Evolutionary conservation across 1,140 invertebrate genomes (phyloP).

Genomic region (Sesamia nonagrioides): DNA sequence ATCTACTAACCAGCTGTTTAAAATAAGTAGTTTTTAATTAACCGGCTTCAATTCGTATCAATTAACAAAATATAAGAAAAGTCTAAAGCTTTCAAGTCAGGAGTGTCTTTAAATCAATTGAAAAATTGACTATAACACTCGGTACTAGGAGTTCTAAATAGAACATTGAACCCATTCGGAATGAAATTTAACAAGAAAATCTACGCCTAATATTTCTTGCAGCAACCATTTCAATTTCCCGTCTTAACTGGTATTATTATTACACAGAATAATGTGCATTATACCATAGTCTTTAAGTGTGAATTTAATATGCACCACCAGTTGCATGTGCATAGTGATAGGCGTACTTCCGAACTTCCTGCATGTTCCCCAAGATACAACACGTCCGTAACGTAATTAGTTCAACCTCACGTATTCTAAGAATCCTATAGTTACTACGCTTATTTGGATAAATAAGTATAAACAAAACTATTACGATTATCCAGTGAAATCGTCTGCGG

Average conservation of each 20-base stretch:
- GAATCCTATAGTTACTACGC: slow-evolving; percentile 51
- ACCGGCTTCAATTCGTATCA: too few relatives aligned
- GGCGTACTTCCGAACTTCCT: slow-evolving; percentile 58
- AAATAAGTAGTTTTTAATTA: too few relatives aligned
- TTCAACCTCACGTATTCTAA: slow-evolving; percentile 65
- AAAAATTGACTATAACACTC: too few relatives aligned
- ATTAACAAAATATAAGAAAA: too few relatives aligned
- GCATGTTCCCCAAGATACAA: slow-evolving; percentile 62
- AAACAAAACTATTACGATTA: slow-evolving; percentile 1
- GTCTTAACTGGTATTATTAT: neutral
- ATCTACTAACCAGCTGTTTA: neutral
- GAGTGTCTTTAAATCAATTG: too few relatives aligned
- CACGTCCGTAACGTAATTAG: slow-evolving; percentile 70
- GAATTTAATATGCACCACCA: slow-evolving; percentile 10
- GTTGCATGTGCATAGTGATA: slow-evolving; percentile 49
- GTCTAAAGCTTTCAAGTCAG: too few relatives aligned
- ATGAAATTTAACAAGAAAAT: too few relatives aligned
- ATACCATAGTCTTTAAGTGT: neutral
- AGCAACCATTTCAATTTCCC: neutral
- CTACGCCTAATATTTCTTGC: neutral
- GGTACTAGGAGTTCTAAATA: too few relatives aligned
- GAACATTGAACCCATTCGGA: too few relatives aligned
- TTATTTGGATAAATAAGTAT: slow-evolving; percentile 3
- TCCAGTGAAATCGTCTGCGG: slow-evolving; percentile 19
- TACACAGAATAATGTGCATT: neutral